Evolutionary conservation across 1,140 invertebrate species (phyloP), one percentile per base, ranked within the genome.

Genomic region (Rhagoletis zephyria): DNA sequence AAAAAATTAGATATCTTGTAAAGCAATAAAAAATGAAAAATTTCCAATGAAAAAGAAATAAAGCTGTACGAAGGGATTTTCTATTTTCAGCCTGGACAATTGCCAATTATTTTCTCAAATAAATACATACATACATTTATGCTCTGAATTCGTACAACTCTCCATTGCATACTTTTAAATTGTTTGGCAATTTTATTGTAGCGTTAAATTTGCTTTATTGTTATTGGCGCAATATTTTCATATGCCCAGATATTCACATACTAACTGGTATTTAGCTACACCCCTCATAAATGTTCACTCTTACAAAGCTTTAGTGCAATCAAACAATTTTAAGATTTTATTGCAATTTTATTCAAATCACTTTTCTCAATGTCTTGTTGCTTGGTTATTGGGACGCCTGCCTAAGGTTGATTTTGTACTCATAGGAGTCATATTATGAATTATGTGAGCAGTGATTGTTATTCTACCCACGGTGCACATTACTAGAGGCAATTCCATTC

Each of bases 271-370:
- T n/a, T n/a, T n/a, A 77, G 16, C 4, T 7, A 7, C 16, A 51
- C n/a, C 2, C 48, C 19, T 19, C 12, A 51, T 9, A 3, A 19
- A 51, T 14, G 4, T 4, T 63, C 51, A 56, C 51, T 14, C 40
- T 30, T 30, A 30, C 30, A 70, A 30, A 42, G 65, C 10, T 19
- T 89, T 85, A 74, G 87, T 88, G 81, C 70, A 88, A 88, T 88
- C 86, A 64, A 87, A 88, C 67, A 88, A 86, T 81, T 59, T 59
- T 48, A 90, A 87, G 87, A 88, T 90, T 91, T 91, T 91, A 91
- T 91, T 91, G 91, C 90, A 91, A 91, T 91, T 91, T 91, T 91
- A 91, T 91, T 91, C 90, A 91, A 91, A 91, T 81, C 74, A 81
- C 48, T 81, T 81, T 30, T 56, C 74, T 59, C 16, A 81, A n/a